A percentile compares a stretch with the other conserved stretches of the same genome.
These are phyloP conservation scores for Muschampia plurimacula DNA, from an alignment of 2,888 invertebrate genomes.

Conservation along the genomic window DNA sequence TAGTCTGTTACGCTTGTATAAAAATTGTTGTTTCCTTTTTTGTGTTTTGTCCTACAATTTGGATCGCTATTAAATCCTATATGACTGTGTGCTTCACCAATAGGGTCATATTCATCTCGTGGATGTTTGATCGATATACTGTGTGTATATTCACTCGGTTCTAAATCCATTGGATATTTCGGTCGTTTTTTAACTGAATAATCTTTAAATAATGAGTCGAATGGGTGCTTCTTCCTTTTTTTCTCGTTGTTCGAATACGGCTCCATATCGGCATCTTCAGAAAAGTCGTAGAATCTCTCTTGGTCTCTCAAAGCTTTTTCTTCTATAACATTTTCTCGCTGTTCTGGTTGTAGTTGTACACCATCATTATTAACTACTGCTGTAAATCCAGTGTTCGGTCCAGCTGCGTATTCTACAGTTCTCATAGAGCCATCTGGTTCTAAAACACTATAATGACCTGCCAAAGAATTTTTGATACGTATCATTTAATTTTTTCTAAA, in stretches of 20 bases:
- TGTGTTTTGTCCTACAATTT: slow-evolving; percentile 72
- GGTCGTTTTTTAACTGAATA: slow-evolving; percentile 62
- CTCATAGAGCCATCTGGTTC: slow-evolving; percentile 88
- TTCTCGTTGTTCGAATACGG: slow-evolving; percentile 55
- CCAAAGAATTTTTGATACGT: slow-evolving; percentile 43
- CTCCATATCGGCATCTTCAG: slow-evolving; percentile 67
- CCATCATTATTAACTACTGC: slow-evolving; percentile 84
- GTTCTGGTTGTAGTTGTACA: slow-evolving; percentile 47
- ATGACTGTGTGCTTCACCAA: slow-evolving; percentile 67
- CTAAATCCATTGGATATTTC: slow-evolving; percentile 65
- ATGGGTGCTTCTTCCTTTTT: slow-evolving; percentile 62
- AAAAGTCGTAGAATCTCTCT: slow-evolving; percentile 68
- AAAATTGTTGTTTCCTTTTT: slow-evolving; percentile 60
- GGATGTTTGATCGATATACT: slow-evolving; percentile 75
- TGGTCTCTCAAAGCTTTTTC: slow-evolving; percentile 71
- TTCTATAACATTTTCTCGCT: slow-evolving; percentile 52
- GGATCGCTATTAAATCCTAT: slow-evolving; percentile 70
- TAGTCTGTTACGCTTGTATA: slow-evolving; percentile 62
- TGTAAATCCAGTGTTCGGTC: slow-evolving; percentile 84
- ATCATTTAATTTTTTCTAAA: not conserved
- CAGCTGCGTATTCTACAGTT: slow-evolving; percentile 87
- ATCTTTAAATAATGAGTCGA: slow-evolving; percentile 62
- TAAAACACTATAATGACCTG: slow-evolving; percentile 88
- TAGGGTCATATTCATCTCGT: slow-evolving; percentile 59
- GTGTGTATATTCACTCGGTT: slow-evolving; percentile 74